phyloP scores from a whole-genome alignment of 1,140 invertebrate genomes.

The Lordiphosa mommai region DNA sequence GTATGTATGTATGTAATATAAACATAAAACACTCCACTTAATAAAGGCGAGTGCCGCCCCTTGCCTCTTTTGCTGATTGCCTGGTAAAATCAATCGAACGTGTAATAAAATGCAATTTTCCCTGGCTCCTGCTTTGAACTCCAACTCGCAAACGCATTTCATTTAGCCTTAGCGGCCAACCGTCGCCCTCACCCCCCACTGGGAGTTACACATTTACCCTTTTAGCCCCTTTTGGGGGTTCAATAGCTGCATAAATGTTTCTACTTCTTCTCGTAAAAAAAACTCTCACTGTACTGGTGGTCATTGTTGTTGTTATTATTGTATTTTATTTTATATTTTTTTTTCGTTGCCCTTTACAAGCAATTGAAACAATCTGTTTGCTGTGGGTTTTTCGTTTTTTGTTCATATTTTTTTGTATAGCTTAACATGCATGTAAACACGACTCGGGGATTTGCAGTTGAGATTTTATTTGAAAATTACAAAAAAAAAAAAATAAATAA shows the following conservation, averaged over 20 bases:
- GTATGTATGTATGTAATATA: conserved; percentile 56
- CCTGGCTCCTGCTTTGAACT: conserved; percentile 31
- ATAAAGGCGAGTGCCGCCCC: conserved; percentile 53
- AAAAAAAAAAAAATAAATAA: too few species aligned
- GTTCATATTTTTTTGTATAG: conserved; percentile 20
- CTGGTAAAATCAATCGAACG: conserved; percentile 65
- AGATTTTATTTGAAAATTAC: conserved; percentile 8
- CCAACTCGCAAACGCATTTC: conserved; percentile 26
- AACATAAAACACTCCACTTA: conserved; percentile 68
- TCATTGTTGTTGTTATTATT: conserved; percentile 45
- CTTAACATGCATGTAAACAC: conserved; percentile 55
- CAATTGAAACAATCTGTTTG: conserved; percentile 68
- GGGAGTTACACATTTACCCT: conserved; percentile 36
- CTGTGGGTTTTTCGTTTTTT: conserved; percentile 20
- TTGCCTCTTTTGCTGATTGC: conserved; percentile 11
- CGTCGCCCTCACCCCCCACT: background rate
- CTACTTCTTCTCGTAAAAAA: conserved; percentile 18
- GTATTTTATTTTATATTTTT: conserved; percentile 10
- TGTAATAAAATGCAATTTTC: conserved; percentile 75
- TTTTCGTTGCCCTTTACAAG: conserved; percentile 49
- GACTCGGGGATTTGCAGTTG: conserved; percentile 9
- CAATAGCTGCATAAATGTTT: conserved; percentile 65
- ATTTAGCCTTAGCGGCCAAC: conserved; percentile 20
- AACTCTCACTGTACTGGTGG: conserved; percentile 40
- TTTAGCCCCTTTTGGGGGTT: conserved; percentile 57